Conservation (phyloP, 2,797 vertebrate genomes). For the Gymnodraco acuticeps region DNA sequence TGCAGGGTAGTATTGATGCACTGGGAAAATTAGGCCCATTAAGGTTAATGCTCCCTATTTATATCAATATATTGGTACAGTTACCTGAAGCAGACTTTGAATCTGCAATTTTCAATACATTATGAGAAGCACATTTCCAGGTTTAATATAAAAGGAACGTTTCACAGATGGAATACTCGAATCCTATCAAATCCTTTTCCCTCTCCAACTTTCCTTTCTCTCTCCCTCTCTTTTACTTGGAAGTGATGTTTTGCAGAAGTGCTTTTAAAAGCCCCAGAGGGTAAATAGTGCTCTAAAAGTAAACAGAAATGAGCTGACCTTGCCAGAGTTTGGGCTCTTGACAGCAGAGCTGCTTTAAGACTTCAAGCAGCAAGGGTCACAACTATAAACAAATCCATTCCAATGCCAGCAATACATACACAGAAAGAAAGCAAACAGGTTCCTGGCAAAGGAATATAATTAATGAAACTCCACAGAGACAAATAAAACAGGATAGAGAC, state of each 20-base stretch:
- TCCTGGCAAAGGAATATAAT: conserved; percentile 78
- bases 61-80: conserved; percentile 50
- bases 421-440: conserved; percentile 78
- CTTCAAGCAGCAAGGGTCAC: conserved; percentile 91
- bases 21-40: conserved; percentile 65
- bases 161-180: conserved; percentile 47
- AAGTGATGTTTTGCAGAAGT: conserved; percentile 93
- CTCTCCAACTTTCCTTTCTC: conserved; percentile 47
- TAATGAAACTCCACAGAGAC: conserved; percentile 77
- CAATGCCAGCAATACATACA: conserved; percentile 83
- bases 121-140: conserved; percentile 41
- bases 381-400: conserved; percentile 89
- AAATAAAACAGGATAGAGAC: conserved; percentile 73
- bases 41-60: conserved; percentile 66
- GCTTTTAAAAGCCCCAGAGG: conserved; percentile 93
- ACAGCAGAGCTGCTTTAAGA: conserved; percentile 94
- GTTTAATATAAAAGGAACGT: conserved; percentile 48
- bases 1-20: conserved; percentile 56
- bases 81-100: conserved; percentile 47
- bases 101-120: conserved; percentile 53
- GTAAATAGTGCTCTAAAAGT: conserved; percentile 94
- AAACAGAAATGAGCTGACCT: conserved; percentile 95
- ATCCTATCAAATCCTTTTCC: conserved; percentile 54
- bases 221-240: conserved; percentile 76
- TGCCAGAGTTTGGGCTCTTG: conserved; percentile 93